phyloP scores from a whole-genome alignment of 1,140 invertebrate genomes.

The Frieseomelitta varia region DNA sequence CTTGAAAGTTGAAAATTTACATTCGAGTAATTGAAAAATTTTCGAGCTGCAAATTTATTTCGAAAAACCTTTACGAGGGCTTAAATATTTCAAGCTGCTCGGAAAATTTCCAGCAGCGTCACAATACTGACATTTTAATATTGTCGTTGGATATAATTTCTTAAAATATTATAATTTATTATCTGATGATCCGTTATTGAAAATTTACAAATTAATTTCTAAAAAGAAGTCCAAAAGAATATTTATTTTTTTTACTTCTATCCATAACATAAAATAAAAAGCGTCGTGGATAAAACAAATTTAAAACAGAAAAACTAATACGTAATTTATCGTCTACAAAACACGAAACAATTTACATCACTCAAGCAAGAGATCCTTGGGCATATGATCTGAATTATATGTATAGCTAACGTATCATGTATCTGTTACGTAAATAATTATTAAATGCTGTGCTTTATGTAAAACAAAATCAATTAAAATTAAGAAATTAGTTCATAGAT shows the following conservation, averaged over 20 bases:
- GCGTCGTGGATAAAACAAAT: background rate
- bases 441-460: conserved; percentile 30
- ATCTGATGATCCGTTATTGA: no score
- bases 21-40: no score
- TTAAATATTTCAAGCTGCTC: no score
- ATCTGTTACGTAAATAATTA: conserved; percentile 55
- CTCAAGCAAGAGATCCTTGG: background rate
- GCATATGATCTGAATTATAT: conserved; percentile 12
- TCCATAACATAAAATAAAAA: background rate
- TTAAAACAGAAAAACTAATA: background rate
- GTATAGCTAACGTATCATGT: conserved; percentile 18
- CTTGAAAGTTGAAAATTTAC: no score
- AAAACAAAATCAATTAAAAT: background rate
- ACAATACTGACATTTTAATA: background rate
- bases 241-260: background rate
- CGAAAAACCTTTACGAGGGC: no score
- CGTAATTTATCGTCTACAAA: background rate
- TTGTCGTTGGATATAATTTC: no score
- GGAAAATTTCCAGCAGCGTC: background rate
- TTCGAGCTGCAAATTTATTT: no score
- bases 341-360: background rate
- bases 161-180: no score
- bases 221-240: background rate
- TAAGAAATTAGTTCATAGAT: background rate
- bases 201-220: background rate